These are phyloP conservation scores for Pseudopleuronectes americanus DNA, from an alignment of 2,797 vertebrate genomes.

Conservation along the genomic window DNA sequence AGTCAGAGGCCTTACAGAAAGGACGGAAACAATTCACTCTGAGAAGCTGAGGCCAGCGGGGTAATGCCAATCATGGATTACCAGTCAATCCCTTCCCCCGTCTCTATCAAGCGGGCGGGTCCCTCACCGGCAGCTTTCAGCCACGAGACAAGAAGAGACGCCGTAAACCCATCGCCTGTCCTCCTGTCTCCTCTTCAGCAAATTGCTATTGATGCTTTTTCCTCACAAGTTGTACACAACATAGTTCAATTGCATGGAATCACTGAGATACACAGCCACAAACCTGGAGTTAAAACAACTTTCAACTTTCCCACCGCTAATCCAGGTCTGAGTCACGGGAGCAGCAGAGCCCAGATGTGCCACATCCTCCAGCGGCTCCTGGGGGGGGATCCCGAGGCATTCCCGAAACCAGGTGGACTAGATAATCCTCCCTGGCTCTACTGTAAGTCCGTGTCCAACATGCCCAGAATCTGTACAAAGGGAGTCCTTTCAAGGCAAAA, in stretches of 20 bases:
- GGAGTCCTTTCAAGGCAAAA: neutral
- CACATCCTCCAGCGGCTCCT: neutral
- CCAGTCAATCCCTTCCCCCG: conserved; percentile 2
- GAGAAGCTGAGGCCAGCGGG: conserved; percentile 14
- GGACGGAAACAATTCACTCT: conserved; percentile 30
- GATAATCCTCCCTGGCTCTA: neutral
- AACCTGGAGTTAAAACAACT: neutral
- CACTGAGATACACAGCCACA: neutral
- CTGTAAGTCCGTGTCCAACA: neutral
- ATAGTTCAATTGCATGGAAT: too few relatives aligned
- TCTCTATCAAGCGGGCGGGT: neutral
- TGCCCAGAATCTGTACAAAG: neutral
- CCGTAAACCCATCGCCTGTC: neutral
- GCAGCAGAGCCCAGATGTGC: conserved; percentile 2
- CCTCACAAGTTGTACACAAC: too few relatives aligned
- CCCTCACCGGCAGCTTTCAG: neutral
- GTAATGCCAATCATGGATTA: conserved; percentile 28
- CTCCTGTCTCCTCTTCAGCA: neutral
- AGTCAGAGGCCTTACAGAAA: conserved; percentile 41
- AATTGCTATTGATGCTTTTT: neutral
- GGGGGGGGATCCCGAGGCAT: neutral
- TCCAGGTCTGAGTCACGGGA: conserved; percentile 11
- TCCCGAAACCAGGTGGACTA: neutral
- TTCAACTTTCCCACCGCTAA: conserved; percentile 1
- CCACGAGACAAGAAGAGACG: neutral